These are phyloP conservation scores for Florisuga fusca DNA, from an alignment of 2,797 vertebrate species.

Conservation along the genomic window DNA sequence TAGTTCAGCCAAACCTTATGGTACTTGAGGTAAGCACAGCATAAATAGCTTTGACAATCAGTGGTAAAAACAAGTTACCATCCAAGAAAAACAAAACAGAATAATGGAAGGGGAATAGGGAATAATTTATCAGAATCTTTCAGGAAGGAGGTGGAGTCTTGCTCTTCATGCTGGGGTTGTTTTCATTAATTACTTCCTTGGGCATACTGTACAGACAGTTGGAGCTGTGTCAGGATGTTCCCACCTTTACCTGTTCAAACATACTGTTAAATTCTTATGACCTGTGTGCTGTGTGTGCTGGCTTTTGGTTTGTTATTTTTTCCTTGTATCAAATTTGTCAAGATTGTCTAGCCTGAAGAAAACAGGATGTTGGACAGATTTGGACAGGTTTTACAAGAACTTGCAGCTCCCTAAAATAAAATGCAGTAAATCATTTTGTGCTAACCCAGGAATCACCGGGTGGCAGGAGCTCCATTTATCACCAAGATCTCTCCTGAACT, in stretches of 20 bases:
- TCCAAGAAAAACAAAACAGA: neutral
- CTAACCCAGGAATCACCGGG: neutral
- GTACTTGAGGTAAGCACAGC: neutral
- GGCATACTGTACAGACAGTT: neutral
- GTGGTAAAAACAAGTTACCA: neutral
- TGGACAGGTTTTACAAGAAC: neutral
- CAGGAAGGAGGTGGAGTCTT: neutral
- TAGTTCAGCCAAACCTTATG: neutral
- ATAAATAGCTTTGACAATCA: neutral
- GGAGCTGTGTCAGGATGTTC: neutral
- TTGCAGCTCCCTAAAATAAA: conserved; percentile 8
- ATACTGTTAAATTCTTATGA: neutral
- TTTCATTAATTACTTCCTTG: conserved; percentile 4
- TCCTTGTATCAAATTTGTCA: neutral
- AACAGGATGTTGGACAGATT: conserved; percentile 37
- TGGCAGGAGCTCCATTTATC: neutral
- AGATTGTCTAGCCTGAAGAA: conserved; percentile 9
- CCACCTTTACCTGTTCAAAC: conserved; percentile 4
- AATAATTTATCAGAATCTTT: neutral
- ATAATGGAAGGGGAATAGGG: neutral
- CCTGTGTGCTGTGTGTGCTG: neutral
- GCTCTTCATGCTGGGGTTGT: neutral
- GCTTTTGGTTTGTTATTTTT: neutral
- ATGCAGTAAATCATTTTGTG: neutral
- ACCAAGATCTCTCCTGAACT: neutral